Base-by-base conservation (phyloP, 2,888 invertebrate species). In the Luperina nickerlii region DNA sequence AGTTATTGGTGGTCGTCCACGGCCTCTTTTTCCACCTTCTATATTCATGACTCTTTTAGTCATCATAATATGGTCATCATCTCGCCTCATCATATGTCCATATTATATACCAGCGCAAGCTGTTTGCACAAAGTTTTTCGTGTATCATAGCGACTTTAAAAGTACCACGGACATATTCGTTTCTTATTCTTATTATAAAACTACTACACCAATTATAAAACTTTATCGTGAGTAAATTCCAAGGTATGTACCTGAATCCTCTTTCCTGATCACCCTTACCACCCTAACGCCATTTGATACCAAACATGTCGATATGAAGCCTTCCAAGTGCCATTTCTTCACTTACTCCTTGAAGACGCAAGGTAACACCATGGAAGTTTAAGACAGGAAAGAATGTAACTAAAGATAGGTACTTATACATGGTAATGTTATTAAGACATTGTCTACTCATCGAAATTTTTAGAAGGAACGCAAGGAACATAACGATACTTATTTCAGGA, bases 301-400 rank as follows among this genome's bases (percentile, higher is more conserved):
- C 71, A 87, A 81, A 84, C 79, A 72, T 62, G 73, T 74, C 13
- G 54, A 27, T 42, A 73, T n/a, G 88, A 89, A 89, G 76, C 89
- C 90, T 6, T 65, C 13, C 0, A 84, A 84, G 74, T 74, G 68
- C 4, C 69, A 81, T 81, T 69, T 82, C 79, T 81, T 88, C 20
- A 38, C 57, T 68, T 42, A 13, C 68, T 84, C 65, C 85, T 83
- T 82, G 42, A 81, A 79, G 84, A 84, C 74, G 87, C 83, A 84
- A 84, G n/a, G 11, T 15, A 81, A 88, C 67, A 81, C 78, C 68
- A 27, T 60, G 85, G 80, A 81, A 75, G 48, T 51, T 32, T 45
- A 15, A 68, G 27, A 45, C 68, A 66, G 76, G 74, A 74, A 63
- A 74, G 32, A 71, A 66, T 83, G 48, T 78, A 38, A 85, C 74